These are phyloP conservation scores for Drosophila falleni DNA, from an alignment of 2,888 invertebrate genomes.

Conservation along the genomic window DNA sequence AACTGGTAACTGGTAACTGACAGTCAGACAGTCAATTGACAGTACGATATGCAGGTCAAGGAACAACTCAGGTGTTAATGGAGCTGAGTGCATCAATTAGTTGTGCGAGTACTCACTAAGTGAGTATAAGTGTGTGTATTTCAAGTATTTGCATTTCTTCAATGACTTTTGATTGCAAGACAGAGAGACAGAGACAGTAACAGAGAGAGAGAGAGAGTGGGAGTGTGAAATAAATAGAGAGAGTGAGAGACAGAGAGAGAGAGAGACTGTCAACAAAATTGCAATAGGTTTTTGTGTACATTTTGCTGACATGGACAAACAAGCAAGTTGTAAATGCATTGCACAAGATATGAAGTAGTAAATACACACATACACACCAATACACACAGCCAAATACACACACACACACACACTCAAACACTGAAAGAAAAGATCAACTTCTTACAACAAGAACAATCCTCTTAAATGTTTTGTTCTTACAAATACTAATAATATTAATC, in stretches of 20 bases:
- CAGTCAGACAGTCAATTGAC: conserved; percentile 37
- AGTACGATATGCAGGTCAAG: conserved; percentile 33
- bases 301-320: conserved; percentile 47
- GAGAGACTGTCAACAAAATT: conserved; percentile 18
- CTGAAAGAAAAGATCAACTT: not conserved
- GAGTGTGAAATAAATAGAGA: not conserved
- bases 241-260: not conserved
- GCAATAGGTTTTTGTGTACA: conserved; percentile 27
- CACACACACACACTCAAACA: conserved; percentile 8
- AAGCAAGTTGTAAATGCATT: conserved; percentile 59
- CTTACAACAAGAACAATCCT: too few species aligned
- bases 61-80: conserved; percentile 25
- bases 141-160: not conserved
- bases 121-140: not conserved
- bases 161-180: conserved; percentile 2
- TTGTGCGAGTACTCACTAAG: conserved; percentile 7
- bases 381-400: conserved; percentile 12
- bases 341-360: conserved; percentile 56
- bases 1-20: conserved; percentile 3
- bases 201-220: not conserved
- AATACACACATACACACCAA: conserved; percentile 27
- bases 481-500: too few species aligned
- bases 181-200: not conserved
- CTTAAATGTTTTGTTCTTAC: too few species aligned
- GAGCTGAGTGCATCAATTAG: conserved; percentile 47